Conservation (phyloP, 2,797 vertebrate genomes). For the Labroides dimidiatus region DNA sequence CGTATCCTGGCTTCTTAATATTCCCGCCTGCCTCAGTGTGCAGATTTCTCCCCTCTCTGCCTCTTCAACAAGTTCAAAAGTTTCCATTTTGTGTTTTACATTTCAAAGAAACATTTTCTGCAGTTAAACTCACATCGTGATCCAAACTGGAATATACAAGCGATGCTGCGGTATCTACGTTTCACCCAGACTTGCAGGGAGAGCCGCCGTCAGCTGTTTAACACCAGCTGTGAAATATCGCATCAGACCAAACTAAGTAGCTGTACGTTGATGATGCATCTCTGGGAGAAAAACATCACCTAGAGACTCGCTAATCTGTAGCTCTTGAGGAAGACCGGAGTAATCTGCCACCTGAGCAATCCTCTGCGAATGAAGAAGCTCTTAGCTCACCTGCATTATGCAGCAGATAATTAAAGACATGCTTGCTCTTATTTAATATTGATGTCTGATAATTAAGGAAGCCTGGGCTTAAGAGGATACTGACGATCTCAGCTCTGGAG, state of each 20-base stretch:
- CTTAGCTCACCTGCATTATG: slow-evolving; percentile 28
- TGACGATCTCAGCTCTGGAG: slow-evolving; percentile 13
- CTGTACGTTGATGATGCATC: slow-evolving; percentile 4
- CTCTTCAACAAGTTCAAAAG: slow-evolving; percentile 23
- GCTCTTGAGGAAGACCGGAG: slow-evolving; percentile 5
- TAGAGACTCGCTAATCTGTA: not conserved
- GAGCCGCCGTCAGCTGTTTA: slow-evolving; percentile 24
- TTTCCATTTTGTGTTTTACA: slow-evolving; percentile 26
- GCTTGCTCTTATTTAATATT: slow-evolving; percentile 57
- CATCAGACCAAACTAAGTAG: slow-evolving; percentile 15
- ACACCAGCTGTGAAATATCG: not conserved
- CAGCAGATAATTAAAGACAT: slow-evolving; percentile 55
- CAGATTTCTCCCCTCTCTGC: not conserved
- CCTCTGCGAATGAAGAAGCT: not conserved
- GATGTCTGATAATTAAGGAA: slow-evolving; percentile 62
- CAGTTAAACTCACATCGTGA: not conserved
- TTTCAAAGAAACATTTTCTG: slow-evolving; percentile 21
- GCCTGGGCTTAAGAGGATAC: slow-evolving; percentile 42
- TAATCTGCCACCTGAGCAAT: slow-evolving; percentile 2
- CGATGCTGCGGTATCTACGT: not conserved
- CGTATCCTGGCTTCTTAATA: not conserved
- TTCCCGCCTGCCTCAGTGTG: slow-evolving; percentile 1
- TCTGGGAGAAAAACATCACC: no score
- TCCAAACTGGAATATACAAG: slow-evolving; percentile 10
- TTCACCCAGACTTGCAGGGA: not conserved